These are phyloP conservation scores for Stichodactyla mertensii DNA, from an alignment of 64 coral and sea anemone genomes.

Conservation along the genomic window DNA sequence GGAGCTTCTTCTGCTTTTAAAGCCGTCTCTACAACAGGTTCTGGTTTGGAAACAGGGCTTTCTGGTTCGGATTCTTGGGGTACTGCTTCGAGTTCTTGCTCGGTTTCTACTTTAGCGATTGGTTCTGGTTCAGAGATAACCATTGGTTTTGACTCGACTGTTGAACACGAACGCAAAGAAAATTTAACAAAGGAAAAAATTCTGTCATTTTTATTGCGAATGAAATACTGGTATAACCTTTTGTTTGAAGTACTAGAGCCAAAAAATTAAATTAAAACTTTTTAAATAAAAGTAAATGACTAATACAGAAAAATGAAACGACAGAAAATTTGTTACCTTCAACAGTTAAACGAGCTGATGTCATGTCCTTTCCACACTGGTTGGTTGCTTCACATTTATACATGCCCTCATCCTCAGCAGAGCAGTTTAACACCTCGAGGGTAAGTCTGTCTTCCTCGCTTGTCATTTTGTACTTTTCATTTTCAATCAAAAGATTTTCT, in stretches of 20 bases:
- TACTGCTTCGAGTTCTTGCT: not conserved
- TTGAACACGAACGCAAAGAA: not conserved
- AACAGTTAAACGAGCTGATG: slow-evolving; percentile 25
- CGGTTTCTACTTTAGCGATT: not conserved
- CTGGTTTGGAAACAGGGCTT: not conserved
- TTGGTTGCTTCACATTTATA: slow-evolving; percentile 55
- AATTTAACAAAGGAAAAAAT: not conserved
- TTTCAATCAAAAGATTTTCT: slow-evolving; percentile 32
- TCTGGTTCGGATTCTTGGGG: slow-evolving; percentile 1
- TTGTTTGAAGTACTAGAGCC: no score
- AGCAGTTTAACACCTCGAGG: slow-evolving; percentile 20
- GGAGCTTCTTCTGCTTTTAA: not conserved
- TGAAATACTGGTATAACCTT: not conserved
- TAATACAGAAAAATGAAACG: not conserved
- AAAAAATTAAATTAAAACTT: not conserved
- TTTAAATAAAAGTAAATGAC: not conserved
- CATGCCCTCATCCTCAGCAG: slow-evolving; percentile 45
- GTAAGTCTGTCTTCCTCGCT: slow-evolving; percentile 21
- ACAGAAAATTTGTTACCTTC: slow-evolving; percentile 19
- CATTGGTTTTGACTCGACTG: not conserved
- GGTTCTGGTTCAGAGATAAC: not conserved
- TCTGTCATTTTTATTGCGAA: not conserved
- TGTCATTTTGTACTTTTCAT: slow-evolving; percentile 26
- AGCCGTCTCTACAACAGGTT: not conserved
- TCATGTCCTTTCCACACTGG: slow-evolving; percentile 24